Conservation (phyloP, 2,797 vertebrate genomes). For the Cossypha polioptera region DNA sequence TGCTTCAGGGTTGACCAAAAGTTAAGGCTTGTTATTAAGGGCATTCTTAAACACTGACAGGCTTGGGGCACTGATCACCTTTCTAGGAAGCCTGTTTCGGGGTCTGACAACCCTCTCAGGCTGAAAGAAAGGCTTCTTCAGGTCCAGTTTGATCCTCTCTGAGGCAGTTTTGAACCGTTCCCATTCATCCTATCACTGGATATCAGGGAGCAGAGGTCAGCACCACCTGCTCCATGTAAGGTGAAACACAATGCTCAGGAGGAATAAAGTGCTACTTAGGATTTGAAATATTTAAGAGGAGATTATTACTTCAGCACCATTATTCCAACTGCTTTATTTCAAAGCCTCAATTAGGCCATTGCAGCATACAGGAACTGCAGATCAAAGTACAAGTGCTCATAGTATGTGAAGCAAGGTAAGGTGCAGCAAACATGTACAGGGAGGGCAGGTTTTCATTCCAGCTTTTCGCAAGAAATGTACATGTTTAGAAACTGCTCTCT, state of each 20-base stretch:
- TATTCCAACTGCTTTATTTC: neutral
- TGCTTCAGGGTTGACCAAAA: neutral
- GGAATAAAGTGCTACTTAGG: neutral
- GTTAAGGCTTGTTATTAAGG: neutral
- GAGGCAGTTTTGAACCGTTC: neutral
- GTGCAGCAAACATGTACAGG: neutral
- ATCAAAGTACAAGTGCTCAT: neutral
- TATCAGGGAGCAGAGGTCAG: neutral
- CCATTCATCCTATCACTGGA: neutral
- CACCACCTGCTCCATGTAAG: neutral
- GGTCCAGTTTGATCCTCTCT: neutral
- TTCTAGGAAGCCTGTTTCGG: neutral
- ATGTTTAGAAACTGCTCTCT: neutral
- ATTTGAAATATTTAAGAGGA: constrained; percentile 13
- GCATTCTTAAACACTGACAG: neutral
- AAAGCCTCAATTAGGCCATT: neutral
- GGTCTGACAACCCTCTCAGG: neutral
- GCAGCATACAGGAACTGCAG: neutral
- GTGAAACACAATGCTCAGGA: neutral
- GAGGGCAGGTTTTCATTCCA: constrained; percentile 2
- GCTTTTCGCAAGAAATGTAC: neutral
- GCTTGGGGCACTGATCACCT: neutral
- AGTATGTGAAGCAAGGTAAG: neutral
- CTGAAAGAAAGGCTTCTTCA: neutral
- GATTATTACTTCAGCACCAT: neutral